phyloP scores from a whole-genome alignment of 2,113 vertebrate species.

The Gavia stellata region DNA sequence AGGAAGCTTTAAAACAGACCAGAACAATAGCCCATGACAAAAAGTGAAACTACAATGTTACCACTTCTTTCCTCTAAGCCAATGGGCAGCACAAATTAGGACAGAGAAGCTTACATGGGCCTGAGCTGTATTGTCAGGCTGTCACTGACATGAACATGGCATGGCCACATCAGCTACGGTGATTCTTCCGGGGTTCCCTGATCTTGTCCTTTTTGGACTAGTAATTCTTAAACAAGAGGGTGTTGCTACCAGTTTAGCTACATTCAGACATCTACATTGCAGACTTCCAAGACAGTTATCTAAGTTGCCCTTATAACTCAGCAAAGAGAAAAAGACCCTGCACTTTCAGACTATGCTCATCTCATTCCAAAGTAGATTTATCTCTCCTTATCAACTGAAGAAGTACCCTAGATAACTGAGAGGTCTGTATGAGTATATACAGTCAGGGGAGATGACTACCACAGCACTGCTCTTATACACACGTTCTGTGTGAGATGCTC shows the following conservation, averaged over 20 bases:
- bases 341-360: neutral
- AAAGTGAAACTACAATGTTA: neutral
- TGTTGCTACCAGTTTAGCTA: neutral
- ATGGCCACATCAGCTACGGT: neutral
- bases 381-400: neutral
- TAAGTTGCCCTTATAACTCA: neutral
- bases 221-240: neutral
- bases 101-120: neutral
- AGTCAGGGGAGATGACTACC: neutral
- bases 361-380: neutral
- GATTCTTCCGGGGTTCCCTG: neutral
- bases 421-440: neutral
- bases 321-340: neutral
- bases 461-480: neutral
- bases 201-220: neutral
- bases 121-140: neutral
- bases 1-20: neutral
- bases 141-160: neutral
- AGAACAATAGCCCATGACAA: neutral
- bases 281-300: neutral
- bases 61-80: neutral
- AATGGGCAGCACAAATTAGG: neutral
- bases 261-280: neutral
- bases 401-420: neutral
- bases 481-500: neutral